Percentiles rank a stretch among this genome's conserved stretches.
Evolutionary conservation across 1,140 invertebrate genomes (phyloP).

Genomic region (roundworm (Caenorhabditis elegans)): WBcel235 BX284606.5:807001-807500

Average conservation of each 20-base stretch:
- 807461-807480: no score
- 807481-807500: no score
- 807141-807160: neutral
- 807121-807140: neutral
- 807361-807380: neutral
- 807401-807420: neutral
- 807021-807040: no score
- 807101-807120: neutral
- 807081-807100: neutral
- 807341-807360: no score
- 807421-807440: neutral
- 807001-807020: no score
- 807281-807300: neutral
- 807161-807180: no score
- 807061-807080: no score
- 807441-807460: no score
- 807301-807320: neutral
- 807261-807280: conserved; percentile 6
- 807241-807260: neutral
- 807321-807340: neutral
- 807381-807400: neutral
- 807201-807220: neutral
- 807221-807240: conserved; percentile 16
- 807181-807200: no score
- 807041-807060: no score